Evolutionary conservation across 1,140 invertebrate species (phyloP), one percentile per base, ranked within the genome.

Genomic region (Cepaea nemoralis): DNA sequence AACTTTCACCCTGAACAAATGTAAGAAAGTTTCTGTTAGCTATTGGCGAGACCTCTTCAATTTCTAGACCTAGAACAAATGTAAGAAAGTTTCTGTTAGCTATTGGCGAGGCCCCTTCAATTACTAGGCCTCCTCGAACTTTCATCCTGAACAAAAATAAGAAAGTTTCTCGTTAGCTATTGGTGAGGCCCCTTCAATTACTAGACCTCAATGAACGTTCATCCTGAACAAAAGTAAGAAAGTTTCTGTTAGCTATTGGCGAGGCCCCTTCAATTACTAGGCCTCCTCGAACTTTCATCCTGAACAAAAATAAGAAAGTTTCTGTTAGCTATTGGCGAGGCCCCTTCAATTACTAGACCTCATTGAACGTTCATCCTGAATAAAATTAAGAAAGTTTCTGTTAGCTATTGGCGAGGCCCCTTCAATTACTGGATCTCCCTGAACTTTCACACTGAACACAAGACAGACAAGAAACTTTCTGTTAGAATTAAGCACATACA

Each of bases 241-340:
- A n/a, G n/a, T n/a, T n/a, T n/a, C n/a, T n/a, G n/a, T n/a, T n/a
- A n/a, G n/a, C n/a, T n/a, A n/a, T n/a, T n/a, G n/a, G n/a, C n/a
- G n/a, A n/a, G n/a, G n/a, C n/a, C n/a, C n/a, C n/a, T n/a, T n/a
- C n/a, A n/a, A n/a, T n/a, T n/a, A n/a, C n/a, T n/a, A n/a, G n/a
- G n/a, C n/a, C n/a, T n/a, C 95, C 95, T 90, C 96, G 97, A 31
- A 97, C 96, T 84, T 95, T 94, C 66, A 95, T 96, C 87, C 96
- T n/a, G n/a, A n/a, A n/a, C n/a, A n/a, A n/a, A n/a, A n/a, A n/a
- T n/a, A n/a, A n/a, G n/a, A n/a, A n/a, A n/a, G n/a, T n/a, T n/a
- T n/a, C 93, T 91, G 24, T 94, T 93, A 55, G 94, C 94, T 42
- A 79, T 78, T 12, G 95, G 93, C 39, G 95, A 94, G 24, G 96